Evolutionary conservation across 2,888 invertebrate genomes (phyloP), one percentile per base, ranked within the genome.

Genomic region (Podotricha telesiphe): DNA sequence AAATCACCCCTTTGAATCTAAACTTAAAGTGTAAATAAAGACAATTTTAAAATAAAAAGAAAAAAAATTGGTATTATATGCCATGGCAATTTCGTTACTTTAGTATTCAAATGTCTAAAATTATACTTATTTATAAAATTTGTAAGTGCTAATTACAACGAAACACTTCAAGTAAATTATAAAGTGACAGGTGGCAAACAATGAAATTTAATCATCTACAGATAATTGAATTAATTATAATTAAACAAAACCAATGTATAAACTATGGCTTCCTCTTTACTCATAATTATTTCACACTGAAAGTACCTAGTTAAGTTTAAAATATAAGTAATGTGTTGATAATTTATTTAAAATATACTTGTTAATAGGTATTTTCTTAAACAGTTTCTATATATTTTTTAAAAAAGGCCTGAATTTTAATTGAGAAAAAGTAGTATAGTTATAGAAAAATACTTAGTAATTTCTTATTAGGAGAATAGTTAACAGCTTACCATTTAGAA

Each of bases 401-500:
- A 28, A 28, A 28, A 2, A 4, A 28, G n/a, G n/a, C 28, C 28
- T 28, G 28, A 4, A 28, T 28, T 28, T 28, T 4, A 28, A 28
- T 28, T 28, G 28, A 28, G 2, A 28, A 28, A 28, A 28, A 28
- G 6, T 28, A 28, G 28, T 6, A 2, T 28, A 28, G 6, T 28
- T 28, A 28, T 6, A 28, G 6, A 28, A 28, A 28, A 28, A 28
- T 28, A 28, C 28, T 28, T 28, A 28, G 28, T 28, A 28, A 28
- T 28, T 28, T 28, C 28, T 28, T 28, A 28, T 28, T 4, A 28
- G 28, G 6, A 28, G 28, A 28, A 28, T 28, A 28, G 28, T 28
- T 28, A 45, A n/a, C 22, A n/a, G 80, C 89, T 89, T 79, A 94
- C 94, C 94, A 87, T 92, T 91, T 64, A 94, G 79, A 65, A 94